phyloP scores from a whole-genome alignment of 92 coral and sea anemone genomes.

The Heliopora coerulea region DNA sequence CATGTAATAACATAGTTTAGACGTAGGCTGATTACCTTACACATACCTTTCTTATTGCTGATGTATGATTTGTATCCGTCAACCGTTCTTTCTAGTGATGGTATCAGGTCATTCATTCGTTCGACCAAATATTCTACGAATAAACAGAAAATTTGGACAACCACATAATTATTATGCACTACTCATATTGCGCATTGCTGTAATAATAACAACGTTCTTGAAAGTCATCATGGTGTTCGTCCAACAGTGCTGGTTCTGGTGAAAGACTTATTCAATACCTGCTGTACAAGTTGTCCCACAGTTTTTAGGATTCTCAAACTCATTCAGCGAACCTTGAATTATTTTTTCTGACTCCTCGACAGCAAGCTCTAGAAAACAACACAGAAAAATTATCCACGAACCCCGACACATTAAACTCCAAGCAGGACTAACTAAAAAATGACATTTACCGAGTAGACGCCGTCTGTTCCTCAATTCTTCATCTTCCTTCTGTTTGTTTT shows the following conservation, averaged over 20 bases:
- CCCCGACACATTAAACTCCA: background rate
- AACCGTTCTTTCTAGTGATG: constrained; percentile 26
- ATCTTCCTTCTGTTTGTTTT: constrained; percentile 13
- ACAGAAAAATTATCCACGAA: background rate
- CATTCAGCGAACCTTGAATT: constrained; percentile 75
- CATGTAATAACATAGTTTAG: background rate
- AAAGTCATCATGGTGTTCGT: background rate
- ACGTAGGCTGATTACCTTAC: too few relatives aligned
- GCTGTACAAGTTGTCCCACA: constrained; percentile 97
- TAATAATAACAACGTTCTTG: too few relatives aligned
- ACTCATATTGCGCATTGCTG: too few relatives aligned
- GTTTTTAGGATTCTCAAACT: constrained; percentile 91
- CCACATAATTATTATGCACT: too few relatives aligned
- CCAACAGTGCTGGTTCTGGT: background rate
- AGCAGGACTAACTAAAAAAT: background rate
- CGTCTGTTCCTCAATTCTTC: constrained; percentile 8
- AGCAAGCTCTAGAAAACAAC: constrained; percentile 52
- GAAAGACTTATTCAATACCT: constrained; percentile 46
- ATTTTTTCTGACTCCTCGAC: constrained; percentile 72
- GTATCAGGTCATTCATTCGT: constrained; percentile 50
- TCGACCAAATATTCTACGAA: constrained; percentile 77
- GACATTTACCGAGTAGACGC: constrained; percentile 20
- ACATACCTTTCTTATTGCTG: constrained; percentile 31
- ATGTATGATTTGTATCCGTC: constrained; percentile 34
- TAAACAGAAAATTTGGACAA: too few relatives aligned